These are phyloP conservation scores for Varanus komodoensis DNA, from an alignment of 2,113 vertebrate genomes.

Conservation along the genomic window DNA sequence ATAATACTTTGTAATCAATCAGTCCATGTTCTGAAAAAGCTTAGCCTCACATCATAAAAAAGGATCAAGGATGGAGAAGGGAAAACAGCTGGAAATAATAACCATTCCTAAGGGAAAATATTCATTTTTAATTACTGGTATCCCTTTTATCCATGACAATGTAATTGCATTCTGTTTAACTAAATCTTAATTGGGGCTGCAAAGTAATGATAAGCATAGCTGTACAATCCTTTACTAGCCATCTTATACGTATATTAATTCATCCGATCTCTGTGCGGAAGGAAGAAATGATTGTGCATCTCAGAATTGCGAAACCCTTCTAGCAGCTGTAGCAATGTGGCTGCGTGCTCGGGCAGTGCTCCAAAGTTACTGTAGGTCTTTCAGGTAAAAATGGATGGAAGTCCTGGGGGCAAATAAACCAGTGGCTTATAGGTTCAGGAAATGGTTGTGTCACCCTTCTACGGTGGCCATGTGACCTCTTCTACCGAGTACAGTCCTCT, in stretches of 20 bases:
- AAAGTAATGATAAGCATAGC: conserved; percentile 44
- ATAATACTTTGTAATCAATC: background rate
- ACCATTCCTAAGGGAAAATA: conserved; percentile 45
- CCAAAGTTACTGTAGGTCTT: background rate
- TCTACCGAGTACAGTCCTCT: background rate
- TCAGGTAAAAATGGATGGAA: background rate
- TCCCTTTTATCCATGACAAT: conserved; percentile 72
- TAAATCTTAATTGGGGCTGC: conserved; percentile 59
- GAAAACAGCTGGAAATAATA: conserved; percentile 40
- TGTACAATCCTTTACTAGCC: conserved; percentile 21
- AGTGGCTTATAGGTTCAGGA: no score
- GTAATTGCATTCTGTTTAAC: conserved; percentile 65
- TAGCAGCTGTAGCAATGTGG: background rate
- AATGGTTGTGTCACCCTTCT: background rate
- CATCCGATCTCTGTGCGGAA: background rate
- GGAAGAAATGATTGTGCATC: no score
- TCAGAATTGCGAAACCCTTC: background rate
- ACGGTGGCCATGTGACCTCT: no score
- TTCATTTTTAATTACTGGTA: conserved; percentile 73
- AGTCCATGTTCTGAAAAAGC: background rate
- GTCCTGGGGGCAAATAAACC: background rate
- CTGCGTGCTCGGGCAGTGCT: accelerated
- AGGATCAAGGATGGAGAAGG: background rate
- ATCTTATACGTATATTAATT: background rate
- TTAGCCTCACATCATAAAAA: conserved; percentile 8